Evolutionary conservation across 2,113 vertebrate species (phyloP).

Genomic region (Nettapus auritus): DNA sequence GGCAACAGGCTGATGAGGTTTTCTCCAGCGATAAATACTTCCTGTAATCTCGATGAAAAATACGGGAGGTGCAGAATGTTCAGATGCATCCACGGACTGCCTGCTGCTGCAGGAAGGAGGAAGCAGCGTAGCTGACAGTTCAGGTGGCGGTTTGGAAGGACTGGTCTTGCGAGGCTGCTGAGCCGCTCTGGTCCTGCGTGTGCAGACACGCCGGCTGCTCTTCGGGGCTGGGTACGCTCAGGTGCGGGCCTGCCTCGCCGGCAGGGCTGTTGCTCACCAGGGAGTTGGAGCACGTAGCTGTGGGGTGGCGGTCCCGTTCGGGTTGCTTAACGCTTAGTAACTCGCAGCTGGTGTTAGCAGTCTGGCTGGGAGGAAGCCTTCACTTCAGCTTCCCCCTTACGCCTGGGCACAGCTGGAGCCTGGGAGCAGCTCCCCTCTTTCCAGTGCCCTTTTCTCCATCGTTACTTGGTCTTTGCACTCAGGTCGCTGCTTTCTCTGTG

Average conservation of each 20-base stretch:
- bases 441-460: background rate
- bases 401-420: background rate
- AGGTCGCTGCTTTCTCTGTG: background rate
- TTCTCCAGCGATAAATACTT: background rate
- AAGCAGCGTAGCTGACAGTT: background rate
- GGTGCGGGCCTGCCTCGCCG: background rate
- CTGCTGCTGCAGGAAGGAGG: background rate
- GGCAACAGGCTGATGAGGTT: background rate
- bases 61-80: background rate
- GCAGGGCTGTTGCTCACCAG: background rate
- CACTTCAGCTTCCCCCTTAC: background rate
- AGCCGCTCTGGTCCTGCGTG: rapidly evolving
- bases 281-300: background rate
- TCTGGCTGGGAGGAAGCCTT: background rate
- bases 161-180: background rate
- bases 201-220: rapidly evolving
- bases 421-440: background rate
- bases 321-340: background rate
- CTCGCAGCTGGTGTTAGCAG: background rate
- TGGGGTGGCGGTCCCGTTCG: background rate
- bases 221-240: background rate
- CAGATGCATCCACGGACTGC: background rate
- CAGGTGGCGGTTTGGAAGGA: background rate
- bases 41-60: background rate
- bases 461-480: background rate